Base-by-base conservation (phyloP, 2,888 invertebrate species). In the Brachyopa scutellaris region DNA sequence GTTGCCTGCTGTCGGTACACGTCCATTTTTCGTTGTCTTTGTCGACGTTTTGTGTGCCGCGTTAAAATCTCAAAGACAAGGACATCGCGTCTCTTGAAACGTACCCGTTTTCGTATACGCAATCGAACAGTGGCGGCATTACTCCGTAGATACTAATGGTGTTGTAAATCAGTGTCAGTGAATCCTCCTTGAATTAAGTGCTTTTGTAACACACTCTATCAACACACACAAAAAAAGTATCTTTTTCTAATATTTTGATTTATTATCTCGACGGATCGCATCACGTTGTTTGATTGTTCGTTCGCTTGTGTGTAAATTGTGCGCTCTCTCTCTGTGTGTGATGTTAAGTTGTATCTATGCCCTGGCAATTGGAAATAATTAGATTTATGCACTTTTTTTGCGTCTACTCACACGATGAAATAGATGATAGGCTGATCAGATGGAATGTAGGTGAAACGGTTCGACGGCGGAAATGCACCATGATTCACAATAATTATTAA, bases 91-190 rank as follows among this genome's bases (percentile, higher is more conserved):
- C 36, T 45, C 13, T 40, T 6, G 9, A 57, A 5, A 19, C 0
- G 5, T 7, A 21, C 6, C 6, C 26, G n/a, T 51, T 13, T 36
- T 47, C 53, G 11, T 57, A n/a, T n/a, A 33, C 21, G 42, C 59
- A 47, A 13, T 47, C 15, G 9, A 42, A 51, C 26, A 31, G n/a
- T n/a, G n/a, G 29, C 59, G 19, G 42, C 51, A 57, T 62, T 19
- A n/a, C n/a, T 17, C 26, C 42, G 38, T 57, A 33, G 64, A 64
- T 69, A 40, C 17, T 57, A 72, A 26, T 73, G 51, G 29, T 61
- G 66, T 42, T 49, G 45, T 66, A 51, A 74, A 76, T 67, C 59
- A 73, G 66, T 78, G 66, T 78, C 78, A 73, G 51, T 67, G 67
- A 67, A 11, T 47, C 29, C 29, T 23, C 15, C 51, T 59, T 11